These are phyloP conservation scores for Ochotona curzoniae DNA, from an alignment of 2,113 vertebrate genomes.

Conservation along the genomic window DNA sequence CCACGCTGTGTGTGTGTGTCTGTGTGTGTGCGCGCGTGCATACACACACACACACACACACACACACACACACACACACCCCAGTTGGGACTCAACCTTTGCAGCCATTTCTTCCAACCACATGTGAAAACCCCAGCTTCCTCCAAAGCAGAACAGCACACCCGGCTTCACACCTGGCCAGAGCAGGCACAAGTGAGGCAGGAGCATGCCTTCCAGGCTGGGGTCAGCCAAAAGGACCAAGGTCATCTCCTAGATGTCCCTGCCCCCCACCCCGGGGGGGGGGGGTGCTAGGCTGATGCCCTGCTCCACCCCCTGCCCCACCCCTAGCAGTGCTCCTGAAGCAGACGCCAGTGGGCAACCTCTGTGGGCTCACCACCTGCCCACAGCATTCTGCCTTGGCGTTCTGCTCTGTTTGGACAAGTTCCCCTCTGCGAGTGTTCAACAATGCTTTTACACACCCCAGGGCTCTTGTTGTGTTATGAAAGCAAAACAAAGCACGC, in stretches of 20 bases:
- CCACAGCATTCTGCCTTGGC: slow-evolving; percentile 70
- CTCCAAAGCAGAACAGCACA: background rate
- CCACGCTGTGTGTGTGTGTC: background rate
- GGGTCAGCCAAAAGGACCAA: background rate
- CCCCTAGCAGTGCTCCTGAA: background rate
- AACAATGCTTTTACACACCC: slow-evolving; percentile 78
- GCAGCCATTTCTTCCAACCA: background rate
- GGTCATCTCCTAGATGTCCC: background rate
- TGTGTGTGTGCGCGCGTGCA: too few relatives aligned
- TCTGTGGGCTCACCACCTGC: slow-evolving; percentile 71
- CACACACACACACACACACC: too few relatives aligned
- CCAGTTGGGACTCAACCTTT: too few relatives aligned
- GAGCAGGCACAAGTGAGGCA: background rate
- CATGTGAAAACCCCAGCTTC: background rate
- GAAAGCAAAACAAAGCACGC: slow-evolving; percentile 73
- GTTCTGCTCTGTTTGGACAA: slow-evolving; percentile 78
- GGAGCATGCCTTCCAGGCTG: background rate
- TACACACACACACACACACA: too few relatives aligned
- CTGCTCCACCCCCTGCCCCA: too few relatives aligned
- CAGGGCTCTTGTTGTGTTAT: slow-evolving; percentile 73
- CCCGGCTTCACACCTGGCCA: background rate
- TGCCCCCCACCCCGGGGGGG: too few relatives aligned
- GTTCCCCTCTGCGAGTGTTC: slow-evolving; percentile 61
- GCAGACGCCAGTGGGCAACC: slow-evolving; percentile 43
- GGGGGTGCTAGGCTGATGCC: too few relatives aligned